Percentiles rank a stretch among this genome's conserved stretches.
These are phyloP conservation scores for Crocuta crocuta DNA, from an alignment of 2,113 vertebrate genomes.

Conservation along the genomic window DNA sequence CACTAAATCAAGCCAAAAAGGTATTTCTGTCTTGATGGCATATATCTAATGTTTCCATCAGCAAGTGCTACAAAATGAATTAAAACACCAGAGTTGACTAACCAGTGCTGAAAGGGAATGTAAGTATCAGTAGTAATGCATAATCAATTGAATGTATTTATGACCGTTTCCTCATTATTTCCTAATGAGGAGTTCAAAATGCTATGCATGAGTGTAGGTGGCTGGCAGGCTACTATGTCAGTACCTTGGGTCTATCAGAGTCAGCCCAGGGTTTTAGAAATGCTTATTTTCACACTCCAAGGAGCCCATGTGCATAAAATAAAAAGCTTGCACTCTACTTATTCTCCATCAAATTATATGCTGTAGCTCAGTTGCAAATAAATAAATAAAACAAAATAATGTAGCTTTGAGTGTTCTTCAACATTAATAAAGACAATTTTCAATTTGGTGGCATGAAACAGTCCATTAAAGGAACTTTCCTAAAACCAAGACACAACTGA, in stretches of 20 bases:
- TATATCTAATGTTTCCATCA: conserved; percentile 65
- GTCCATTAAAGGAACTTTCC: conserved; percentile 42
- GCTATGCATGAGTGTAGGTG: conserved; percentile 36
- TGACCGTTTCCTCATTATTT: conserved; percentile 71
- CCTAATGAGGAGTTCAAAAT: conserved; percentile 67
- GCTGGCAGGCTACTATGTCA: conserved; percentile 59
- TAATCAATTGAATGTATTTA: conserved; percentile 75
- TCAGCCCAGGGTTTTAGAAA: conserved; percentile 52
- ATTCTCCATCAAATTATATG: conserved; percentile 7
- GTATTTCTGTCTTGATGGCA: conserved; percentile 48
- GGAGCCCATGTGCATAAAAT: conserved; percentile 12
- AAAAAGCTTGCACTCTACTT: conserved; percentile 50
- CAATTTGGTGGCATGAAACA: conserved; percentile 60
- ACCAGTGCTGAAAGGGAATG: conserved; percentile 52
- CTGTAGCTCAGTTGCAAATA: conserved; percentile 1
- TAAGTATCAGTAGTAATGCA: conserved; percentile 58
- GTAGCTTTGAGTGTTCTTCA: not conserved
- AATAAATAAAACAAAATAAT: conserved; percentile 26
- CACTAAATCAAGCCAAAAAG: conserved; percentile 49
- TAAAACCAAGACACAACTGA: conserved; percentile 65
- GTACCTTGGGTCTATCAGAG: conserved; percentile 38
- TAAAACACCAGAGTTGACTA: conserved; percentile 54
- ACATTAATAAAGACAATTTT: conserved; percentile 54
- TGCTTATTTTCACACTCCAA: conserved; percentile 42
- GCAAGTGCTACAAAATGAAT: conserved; percentile 52